Percentiles rank a stretch among this genome's conserved stretches.
These are phyloP conservation scores for Scaptomyza montana DNA, from an alignment of 1,140 invertebrate genomes.

Conservation along the genomic window DNA sequence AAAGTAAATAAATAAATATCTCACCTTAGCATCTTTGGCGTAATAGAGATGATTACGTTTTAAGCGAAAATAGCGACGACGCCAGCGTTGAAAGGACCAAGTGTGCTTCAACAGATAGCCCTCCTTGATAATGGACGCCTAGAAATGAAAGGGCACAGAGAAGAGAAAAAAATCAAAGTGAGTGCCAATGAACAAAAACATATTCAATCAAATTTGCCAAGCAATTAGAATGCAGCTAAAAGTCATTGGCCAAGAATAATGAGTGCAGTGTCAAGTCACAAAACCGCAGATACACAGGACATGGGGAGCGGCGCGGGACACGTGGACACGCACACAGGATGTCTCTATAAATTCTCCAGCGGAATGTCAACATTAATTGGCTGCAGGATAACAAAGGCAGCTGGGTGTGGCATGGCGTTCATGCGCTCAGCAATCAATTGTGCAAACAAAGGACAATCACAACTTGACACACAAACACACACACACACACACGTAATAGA, in stretches of 20 bases:
- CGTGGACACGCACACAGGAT: background rate
- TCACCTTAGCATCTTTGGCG: constrained; percentile 93
- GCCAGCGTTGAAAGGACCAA: constrained; percentile 92
- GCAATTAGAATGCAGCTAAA: constrained; percentile 41
- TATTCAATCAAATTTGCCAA: constrained; percentile 26
- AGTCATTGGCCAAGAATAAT: constrained; percentile 28
- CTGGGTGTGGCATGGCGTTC: constrained; percentile 28
- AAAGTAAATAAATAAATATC: constrained; percentile 48
- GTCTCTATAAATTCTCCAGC: constrained; percentile 55
- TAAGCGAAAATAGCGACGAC: constrained; percentile 91
- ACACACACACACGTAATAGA: constrained; percentile 8
- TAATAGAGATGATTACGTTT: constrained; percentile 92
- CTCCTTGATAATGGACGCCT: constrained; percentile 89
- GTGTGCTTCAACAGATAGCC: constrained; percentile 94
- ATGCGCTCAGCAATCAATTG: constrained; percentile 68
- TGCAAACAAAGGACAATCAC: constrained; percentile 58
- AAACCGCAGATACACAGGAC: constrained; percentile 17
- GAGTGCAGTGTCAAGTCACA: constrained; percentile 32
- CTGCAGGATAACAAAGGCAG: constrained; percentile 63
- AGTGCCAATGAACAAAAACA: constrained; percentile 17
- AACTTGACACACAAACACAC: constrained; percentile 15
- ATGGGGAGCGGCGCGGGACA: too few species aligned
- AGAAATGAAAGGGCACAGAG: constrained; percentile 6
- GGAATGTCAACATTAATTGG: constrained; percentile 70
- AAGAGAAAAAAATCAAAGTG: constrained; percentile 15